These are phyloP conservation scores for Drosophila stalkeri DNA, from an alignment of 2,888 invertebrate species.

Conservation along the genomic window DNA sequence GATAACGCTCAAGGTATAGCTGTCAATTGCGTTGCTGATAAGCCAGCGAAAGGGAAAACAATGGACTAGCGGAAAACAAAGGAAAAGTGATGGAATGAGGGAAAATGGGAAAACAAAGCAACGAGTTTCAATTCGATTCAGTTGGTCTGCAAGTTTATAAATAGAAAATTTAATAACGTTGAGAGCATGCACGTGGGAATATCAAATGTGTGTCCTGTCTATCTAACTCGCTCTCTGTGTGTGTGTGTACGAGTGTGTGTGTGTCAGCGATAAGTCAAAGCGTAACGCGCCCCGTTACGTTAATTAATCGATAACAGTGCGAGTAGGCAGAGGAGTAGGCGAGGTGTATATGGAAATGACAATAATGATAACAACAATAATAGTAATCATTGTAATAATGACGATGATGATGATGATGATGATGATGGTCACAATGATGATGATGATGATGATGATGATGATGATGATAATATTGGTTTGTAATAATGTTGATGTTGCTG, in stretches of 20 bases:
- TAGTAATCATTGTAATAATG: conserved; percentile 37
- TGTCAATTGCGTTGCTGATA: conserved; percentile 64
- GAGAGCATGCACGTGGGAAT: conserved; percentile 76
- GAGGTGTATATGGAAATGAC: conserved; percentile 29
- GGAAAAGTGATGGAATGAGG: conserved; percentile 5
- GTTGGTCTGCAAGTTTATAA: conserved; percentile 56
- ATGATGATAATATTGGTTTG: conserved; percentile 37
- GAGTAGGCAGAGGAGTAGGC: not conserved
- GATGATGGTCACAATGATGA: conserved; percentile 28
- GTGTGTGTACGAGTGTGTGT: conserved; percentile 7
- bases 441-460: conserved; percentile 34
- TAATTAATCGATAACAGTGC: conserved; percentile 75
- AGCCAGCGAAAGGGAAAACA: conserved; percentile 33
- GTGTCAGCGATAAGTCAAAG: conserved; percentile 63
- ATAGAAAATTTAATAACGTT: conserved; percentile 77
- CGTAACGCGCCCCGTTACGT: conserved; percentile 75
- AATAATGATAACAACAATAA: conserved; percentile 40
- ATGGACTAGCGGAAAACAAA: not conserved
- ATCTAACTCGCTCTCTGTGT: conserved; percentile 11
- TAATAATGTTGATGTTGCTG: conserved; percentile 40
- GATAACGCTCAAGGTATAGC: conserved; percentile 47
- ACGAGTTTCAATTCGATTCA: conserved; percentile 39
- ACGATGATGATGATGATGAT: conserved; percentile 40
- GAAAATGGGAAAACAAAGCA: conserved; percentile 14
- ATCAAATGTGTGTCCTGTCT: conserved; percentile 63